Conservation (phyloP, 2,113 vertebrate genomes). For the Malurus elegans region DNA sequence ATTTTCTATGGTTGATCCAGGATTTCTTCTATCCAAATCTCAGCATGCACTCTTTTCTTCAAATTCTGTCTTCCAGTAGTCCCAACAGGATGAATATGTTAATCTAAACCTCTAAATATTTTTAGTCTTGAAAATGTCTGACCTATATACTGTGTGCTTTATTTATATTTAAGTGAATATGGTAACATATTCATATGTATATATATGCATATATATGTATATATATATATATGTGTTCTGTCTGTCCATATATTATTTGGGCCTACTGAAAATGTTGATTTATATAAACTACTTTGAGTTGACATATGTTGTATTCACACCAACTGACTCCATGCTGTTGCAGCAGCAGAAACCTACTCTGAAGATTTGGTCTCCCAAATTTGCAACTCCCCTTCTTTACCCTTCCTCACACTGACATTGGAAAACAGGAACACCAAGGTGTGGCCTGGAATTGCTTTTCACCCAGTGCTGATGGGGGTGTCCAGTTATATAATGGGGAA, state of each 20-base stretch:
- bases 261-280: neutral
- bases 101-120: neutral
- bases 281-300: neutral
- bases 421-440: neutral
- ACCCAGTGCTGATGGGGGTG: neutral
- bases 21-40: neutral
- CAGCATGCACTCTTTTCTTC: neutral
- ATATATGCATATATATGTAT: too few relatives aligned
- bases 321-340: neutral
- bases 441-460: neutral
- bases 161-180: neutral
- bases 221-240: neutral
- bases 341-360: neutral
- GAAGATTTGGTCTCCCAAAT: neutral
- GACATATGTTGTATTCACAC: neutral
- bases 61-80: neutral
- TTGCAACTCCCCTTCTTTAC: neutral
- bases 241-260: neutral
- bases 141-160: neutral
- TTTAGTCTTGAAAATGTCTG: neutral
- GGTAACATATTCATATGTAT: neutral
- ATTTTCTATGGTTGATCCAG: neutral
- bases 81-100: neutral
- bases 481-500: accelerated
- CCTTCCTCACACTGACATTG: neutral